Conservation (phyloP, 2,113 vertebrate species). For the Trinectes maculatus region DNA sequence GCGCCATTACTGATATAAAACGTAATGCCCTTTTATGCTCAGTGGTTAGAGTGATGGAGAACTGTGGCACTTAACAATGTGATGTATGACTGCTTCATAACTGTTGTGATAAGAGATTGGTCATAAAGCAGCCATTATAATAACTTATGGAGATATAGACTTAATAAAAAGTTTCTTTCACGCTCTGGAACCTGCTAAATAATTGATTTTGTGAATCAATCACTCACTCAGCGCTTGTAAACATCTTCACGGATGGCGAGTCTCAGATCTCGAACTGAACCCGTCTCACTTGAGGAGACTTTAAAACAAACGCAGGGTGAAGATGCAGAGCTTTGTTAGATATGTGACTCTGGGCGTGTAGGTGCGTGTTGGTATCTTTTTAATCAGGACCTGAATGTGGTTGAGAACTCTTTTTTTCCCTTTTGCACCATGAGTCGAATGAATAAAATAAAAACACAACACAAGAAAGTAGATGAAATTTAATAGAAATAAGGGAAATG, state of each 20-base stretch:
- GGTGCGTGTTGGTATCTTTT: constrained; percentile 5
- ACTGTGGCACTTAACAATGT: constrained; percentile 6
- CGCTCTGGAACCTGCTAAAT: constrained; percentile 13
- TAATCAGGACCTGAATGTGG: constrained; percentile 11
- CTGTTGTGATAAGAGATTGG: constrained; percentile 19
- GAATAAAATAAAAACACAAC: constrained; percentile 33
- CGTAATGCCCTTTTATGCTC: constrained; percentile 25
- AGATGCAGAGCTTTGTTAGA: too few relatives aligned
- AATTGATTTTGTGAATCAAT: constrained; percentile 23
- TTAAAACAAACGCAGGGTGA: too few relatives aligned
- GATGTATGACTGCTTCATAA: constrained; percentile 16
- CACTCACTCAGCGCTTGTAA: too few relatives aligned
- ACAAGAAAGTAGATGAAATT: constrained; percentile 37
- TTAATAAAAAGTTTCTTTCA: constrained; percentile 19
- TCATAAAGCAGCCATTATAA: constrained; percentile 38
- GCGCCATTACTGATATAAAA: constrained; percentile 18
- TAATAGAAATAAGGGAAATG: constrained; percentile 40
- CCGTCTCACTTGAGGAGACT: neutral
- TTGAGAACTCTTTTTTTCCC: constrained; percentile 27
- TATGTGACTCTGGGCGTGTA: too few relatives aligned
- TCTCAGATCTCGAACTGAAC: constrained; percentile 2
- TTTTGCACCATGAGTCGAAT: constrained; percentile 24
- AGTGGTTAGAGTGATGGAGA: constrained; percentile 21
- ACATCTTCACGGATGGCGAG: neutral
- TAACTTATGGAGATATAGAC: constrained; percentile 1